phyloP scores from a whole-genome alignment of 1,140 invertebrate genomes.

The Dendroctonus valens region DNA sequence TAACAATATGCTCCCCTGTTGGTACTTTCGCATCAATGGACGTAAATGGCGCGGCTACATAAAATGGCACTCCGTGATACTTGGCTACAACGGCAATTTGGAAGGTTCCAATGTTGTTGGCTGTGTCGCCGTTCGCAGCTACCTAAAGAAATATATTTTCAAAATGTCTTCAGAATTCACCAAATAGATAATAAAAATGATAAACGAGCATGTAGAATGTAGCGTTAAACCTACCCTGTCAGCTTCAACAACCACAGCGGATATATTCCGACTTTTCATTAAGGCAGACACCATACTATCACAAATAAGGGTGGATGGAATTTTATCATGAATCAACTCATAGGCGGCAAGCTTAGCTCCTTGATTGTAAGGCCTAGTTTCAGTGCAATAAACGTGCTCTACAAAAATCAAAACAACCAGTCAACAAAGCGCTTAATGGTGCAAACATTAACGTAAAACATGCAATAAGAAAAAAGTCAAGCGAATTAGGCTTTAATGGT shows the following conservation, averaged over 20 bases:
- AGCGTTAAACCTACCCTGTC: slow-evolving; percentile 65
- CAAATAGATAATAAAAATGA: background rate
- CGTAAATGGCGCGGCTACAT: slow-evolving; percentile 89
- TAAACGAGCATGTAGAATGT: background rate
- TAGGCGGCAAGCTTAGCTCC: slow-evolving; percentile 93
- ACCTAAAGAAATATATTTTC: slow-evolving; percentile 54
- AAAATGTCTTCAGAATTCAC: background rate
- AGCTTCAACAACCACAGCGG: slow-evolving; percentile 82
- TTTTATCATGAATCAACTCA: slow-evolving; percentile 90
- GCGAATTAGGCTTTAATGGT: no score
- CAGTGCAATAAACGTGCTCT: slow-evolving; percentile 92
- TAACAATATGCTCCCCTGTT: slow-evolving; percentile 84
- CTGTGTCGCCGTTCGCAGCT: slow-evolving; percentile 95
- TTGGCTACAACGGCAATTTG: slow-evolving; percentile 92
- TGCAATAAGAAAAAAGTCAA: no score
- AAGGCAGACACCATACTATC: slow-evolving; percentile 93
- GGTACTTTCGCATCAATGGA: slow-evolving; percentile 83
- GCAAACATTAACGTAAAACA: no score
- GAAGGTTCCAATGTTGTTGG: slow-evolving; percentile 99
- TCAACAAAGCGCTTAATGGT: background rate
- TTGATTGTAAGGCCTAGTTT: slow-evolving; percentile 98
- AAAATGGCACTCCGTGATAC: slow-evolving; percentile 91
- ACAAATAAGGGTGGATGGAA: slow-evolving; percentile 90
- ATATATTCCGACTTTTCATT: slow-evolving; percentile 77
- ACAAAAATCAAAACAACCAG: slow-evolving; percentile 30